Percentiles rank a stretch among this genome's conserved stretches.
Conservation (phyloP, 2,797 vertebrate genomes). For the Hypotaenidia okinawae region DNA sequence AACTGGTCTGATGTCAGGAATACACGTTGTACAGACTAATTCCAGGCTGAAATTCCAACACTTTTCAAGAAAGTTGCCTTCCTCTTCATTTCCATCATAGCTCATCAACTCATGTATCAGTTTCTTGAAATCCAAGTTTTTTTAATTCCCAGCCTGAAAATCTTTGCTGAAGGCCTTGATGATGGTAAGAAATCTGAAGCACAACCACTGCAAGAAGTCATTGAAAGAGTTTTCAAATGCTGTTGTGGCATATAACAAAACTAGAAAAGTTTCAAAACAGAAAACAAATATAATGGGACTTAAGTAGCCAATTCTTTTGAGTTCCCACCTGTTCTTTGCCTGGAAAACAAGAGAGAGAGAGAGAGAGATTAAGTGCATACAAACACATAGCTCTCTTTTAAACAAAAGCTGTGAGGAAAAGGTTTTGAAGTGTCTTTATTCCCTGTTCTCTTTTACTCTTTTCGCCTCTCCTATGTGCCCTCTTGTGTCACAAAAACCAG, state of each 20-base stretch:
- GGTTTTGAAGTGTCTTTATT: constrained; percentile 25
- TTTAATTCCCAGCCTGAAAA: neutral
- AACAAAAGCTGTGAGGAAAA: constrained; percentile 19
- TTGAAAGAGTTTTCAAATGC: constrained; percentile 10
- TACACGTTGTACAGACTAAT: neutral
- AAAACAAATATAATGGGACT: neutral
- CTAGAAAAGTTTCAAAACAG: constrained; percentile 19
- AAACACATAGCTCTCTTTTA: neutral
- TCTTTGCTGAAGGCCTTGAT: constrained; percentile 15
- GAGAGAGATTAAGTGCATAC: neutral
- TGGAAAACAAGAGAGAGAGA: neutral
- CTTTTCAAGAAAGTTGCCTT: neutral
- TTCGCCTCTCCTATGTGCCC: neutral
- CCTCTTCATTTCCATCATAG: constrained; percentile 10
- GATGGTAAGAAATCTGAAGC: constrained; percentile 35
- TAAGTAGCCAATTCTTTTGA: constrained; percentile 20
- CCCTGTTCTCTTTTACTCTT: neutral
- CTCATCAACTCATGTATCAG: neutral
- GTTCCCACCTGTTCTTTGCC: neutral
- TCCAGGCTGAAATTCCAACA: neutral
- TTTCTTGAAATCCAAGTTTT: constrained; percentile 21
- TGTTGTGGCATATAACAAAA: neutral
- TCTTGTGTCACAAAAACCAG: neutral
- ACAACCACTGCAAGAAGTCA: neutral
- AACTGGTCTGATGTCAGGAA: neutral